Percentiles rank a stretch among this genome's conserved stretches.
These are phyloP conservation scores for Pollenia angustigena DNA, from an alignment of 2,888 invertebrate species.

Conservation along the genomic window DNA sequence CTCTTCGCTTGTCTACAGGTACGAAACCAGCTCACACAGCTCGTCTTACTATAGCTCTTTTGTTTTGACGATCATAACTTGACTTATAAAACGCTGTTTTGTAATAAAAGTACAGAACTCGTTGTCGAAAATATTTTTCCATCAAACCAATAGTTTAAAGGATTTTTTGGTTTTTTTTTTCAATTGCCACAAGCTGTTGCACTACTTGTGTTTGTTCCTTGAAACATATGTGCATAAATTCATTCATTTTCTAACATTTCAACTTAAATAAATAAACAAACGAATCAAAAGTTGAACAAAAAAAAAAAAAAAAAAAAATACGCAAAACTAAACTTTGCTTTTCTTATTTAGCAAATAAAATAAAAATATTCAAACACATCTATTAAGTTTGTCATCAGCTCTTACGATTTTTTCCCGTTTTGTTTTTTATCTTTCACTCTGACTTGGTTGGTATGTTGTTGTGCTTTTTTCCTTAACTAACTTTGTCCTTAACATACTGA, in stretches of 20 bases:
- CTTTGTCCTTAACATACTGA: slow-evolving; percentile 41
- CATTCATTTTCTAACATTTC: slow-evolving; percentile 44
- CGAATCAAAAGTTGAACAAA: slow-evolving; percentile 15
- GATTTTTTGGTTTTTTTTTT: slow-evolving; percentile 23
- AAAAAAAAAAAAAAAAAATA: slow-evolving; percentile 17
- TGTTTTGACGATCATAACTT: too few species aligned
- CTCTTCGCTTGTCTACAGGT: too few species aligned
- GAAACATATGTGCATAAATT: slow-evolving; percentile 43
- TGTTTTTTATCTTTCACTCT: slow-evolving; percentile 12
- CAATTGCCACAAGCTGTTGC: slow-evolving; percentile 65
- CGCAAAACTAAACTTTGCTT: slow-evolving; percentile 39
- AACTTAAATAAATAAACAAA: slow-evolving; percentile 45
- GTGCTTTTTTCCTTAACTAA: slow-evolving; percentile 9
- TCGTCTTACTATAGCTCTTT: too few species aligned
- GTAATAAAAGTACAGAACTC: neutral
- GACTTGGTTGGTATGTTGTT: neutral
- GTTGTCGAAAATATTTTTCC: neutral
- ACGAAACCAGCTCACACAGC: too few species aligned
- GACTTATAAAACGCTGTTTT: too few species aligned
- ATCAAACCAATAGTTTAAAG: neutral
- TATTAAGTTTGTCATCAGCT: slow-evolving; percentile 70
- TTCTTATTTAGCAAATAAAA: slow-evolving; percentile 30
- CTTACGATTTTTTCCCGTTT: neutral
- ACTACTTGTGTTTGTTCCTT: slow-evolving; percentile 5
- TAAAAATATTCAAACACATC: slow-evolving; percentile 56